Evolutionary conservation across 1,140 invertebrate genomes (phyloP).

Genomic region (Drosophila mojavensis): DNA sequence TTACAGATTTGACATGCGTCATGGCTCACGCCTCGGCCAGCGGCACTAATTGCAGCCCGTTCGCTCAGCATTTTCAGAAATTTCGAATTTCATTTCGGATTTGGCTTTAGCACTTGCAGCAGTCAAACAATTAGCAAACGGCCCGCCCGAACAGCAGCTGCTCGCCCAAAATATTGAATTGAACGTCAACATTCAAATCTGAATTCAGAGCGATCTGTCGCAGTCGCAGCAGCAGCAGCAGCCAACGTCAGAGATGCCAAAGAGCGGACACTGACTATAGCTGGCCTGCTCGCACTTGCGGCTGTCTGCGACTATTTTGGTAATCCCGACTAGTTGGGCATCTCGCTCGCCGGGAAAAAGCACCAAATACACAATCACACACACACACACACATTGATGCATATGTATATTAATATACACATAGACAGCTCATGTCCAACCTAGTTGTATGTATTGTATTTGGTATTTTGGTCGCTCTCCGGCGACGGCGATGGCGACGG

Average conservation of each 20-base stretch:
- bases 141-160: conserved; percentile 21
- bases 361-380: conserved; percentile 6
- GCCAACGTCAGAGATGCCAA: conserved; percentile 19
- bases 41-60: conserved; percentile 64
- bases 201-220: conserved; percentile 37
- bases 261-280: conserved; percentile 29
- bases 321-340: conserved; percentile 45
- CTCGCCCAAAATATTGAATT: conserved; percentile 46
- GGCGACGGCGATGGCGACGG: conserved; percentile 18
- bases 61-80: conserved; percentile 16
- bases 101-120: conserved; percentile 31
- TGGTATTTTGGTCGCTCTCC: conserved; percentile 49
- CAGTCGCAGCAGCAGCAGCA: conserved; percentile 3
- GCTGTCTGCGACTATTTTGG: conserved; percentile 24
- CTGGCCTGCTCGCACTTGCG: conserved; percentile 38
- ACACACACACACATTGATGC: neutral
- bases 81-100: conserved; percentile 21
- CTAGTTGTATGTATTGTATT: conserved; percentile 52
- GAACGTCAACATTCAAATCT: conserved; percentile 43
- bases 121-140: conserved; percentile 36
- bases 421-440: conserved; percentile 36
- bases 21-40: conserved; percentile 50
- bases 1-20: conserved; percentile 69
- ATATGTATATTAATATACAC: conserved; percentile 8
- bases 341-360: conserved; percentile 57